Evolutionary conservation across 2,797 vertebrate species (phyloP).

Genomic region (Dallia pectoralis): DNA sequence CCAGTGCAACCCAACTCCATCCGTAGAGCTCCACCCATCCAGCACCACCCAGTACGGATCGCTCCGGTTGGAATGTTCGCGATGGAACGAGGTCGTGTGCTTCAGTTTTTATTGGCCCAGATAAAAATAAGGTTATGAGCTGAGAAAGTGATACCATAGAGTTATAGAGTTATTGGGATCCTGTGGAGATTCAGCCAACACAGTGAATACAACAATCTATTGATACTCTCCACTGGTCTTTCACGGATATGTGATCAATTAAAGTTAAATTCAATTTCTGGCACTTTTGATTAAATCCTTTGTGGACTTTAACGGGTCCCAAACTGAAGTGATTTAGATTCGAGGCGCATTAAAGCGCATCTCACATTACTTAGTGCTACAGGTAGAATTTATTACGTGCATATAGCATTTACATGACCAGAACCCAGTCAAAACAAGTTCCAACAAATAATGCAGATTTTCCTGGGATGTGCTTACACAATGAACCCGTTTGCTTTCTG

Average conservation of each 20-base stretch:
- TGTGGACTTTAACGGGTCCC: neutral
- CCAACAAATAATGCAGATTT: neutral
- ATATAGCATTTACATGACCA: neutral
- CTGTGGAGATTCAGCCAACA: constrained; percentile 7
- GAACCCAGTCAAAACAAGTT: neutral
- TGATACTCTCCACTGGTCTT: constrained; percentile 14
- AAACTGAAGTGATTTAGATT: neutral
- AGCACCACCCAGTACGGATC: neutral
- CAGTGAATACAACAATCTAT: neutral
- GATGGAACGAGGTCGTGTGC: neutral
- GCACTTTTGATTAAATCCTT: neutral
- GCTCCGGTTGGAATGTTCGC: neutral
- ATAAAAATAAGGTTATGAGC: neutral
- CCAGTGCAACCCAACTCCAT: neutral
- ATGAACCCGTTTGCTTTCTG: neutral
- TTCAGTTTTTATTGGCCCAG: neutral
- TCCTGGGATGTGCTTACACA: neutral
- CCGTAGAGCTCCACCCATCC: too few relatives aligned
- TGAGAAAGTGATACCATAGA: neutral
- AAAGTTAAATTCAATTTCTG: neutral
- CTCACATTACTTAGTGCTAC: neutral
- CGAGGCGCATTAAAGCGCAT: too few relatives aligned
- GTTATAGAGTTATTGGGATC: constrained; percentile 19
- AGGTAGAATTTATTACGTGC: neutral
- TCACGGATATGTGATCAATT: constrained; percentile 8